Conservation (phyloP, 1,140 invertebrate species). For the Hetaerina americana region DNA sequence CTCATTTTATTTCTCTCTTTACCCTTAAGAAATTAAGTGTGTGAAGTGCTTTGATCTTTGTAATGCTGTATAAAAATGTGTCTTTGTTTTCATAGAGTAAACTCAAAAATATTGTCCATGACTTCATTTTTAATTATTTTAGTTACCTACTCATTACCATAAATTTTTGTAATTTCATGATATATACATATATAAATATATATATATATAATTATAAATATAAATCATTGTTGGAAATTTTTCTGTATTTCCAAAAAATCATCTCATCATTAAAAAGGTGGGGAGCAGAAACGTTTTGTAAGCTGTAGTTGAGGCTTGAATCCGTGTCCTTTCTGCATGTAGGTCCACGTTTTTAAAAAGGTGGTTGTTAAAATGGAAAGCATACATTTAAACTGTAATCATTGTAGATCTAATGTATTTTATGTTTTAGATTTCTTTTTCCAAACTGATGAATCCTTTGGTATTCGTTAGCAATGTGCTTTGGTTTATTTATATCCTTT, state of each 20-base stretch:
- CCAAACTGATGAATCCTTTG: neutral
- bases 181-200: too few relatives aligned
- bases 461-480: neutral
- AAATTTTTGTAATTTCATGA: neutral
- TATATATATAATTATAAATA: too few relatives aligned
- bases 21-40: neutral
- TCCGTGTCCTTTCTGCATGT: neutral
- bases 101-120: neutral
- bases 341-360: neutral
- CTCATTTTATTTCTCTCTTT: neutral
- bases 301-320: too few relatives aligned
- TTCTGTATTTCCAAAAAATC: too few relatives aligned
- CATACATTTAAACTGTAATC: neutral
- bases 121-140: neutral
- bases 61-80: neutral
- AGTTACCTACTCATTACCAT: neutral
- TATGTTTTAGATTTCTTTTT: neutral
- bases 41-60: neutral
- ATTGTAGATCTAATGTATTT: conserved; percentile 1
- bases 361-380: neutral
- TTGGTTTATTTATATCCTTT: neutral
- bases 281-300: too few relatives aligned
- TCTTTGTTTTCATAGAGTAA: neutral
- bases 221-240: too few relatives aligned
- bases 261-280: too few relatives aligned